Percentiles rank a stretch among this genome's conserved stretches.
Conservation (phyloP, 2,113 vertebrate genomes). For the Pluvialis apricaria region DNA sequence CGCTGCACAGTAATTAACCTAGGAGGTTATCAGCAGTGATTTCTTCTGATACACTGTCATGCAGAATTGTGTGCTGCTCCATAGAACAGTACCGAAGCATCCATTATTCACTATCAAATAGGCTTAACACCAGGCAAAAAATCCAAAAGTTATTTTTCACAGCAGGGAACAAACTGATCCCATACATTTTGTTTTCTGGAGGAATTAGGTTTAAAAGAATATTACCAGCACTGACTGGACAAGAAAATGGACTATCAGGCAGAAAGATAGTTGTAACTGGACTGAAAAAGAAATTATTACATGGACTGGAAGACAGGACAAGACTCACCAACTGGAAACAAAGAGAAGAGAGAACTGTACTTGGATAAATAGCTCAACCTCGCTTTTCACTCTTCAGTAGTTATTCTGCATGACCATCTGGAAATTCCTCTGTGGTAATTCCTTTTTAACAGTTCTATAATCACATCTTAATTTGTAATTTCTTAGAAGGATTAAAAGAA, state of each 20-base stretch:
- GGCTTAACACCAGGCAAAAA: background rate
- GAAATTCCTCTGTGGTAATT: constrained; percentile 39
- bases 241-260: background rate
- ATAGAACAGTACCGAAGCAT: background rate
- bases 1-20: background rate
- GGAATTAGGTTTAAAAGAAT: background rate
- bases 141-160: background rate
- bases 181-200: background rate
- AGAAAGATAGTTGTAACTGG: background rate
- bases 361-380: constrained; percentile 21
- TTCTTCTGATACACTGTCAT: background rate
- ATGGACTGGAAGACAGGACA: background rate
- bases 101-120: background rate
- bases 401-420: constrained; percentile 49
- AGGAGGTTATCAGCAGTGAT: background rate
- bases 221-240: background rate
- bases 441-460: constrained; percentile 44
- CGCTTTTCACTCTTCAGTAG: background rate
- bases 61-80: background rate
- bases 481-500: constrained; percentile 54
- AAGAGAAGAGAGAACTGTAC: background rate
- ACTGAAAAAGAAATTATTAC: background rate
- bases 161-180: background rate
- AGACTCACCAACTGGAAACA: background rate
- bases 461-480: constrained; percentile 51